Evolutionary conservation across 2,113 vertebrate species (phyloP), one percentile per base, ranked within the genome.

Genomic region (Mormyrus iriodes): DNA sequence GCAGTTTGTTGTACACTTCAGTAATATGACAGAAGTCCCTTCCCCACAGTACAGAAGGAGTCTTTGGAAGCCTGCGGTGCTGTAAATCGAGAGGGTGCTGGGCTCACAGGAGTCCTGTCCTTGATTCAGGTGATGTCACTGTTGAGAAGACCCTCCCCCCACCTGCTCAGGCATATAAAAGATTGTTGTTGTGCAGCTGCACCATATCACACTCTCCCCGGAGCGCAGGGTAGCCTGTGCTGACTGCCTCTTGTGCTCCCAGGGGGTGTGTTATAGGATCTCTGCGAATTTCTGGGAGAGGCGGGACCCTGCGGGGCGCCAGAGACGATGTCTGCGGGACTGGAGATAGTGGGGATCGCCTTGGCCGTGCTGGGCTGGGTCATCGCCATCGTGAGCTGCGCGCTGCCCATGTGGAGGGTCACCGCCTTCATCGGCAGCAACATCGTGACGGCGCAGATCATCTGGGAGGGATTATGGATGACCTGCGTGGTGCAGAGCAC

Each of bases 391-490:
- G 90, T 96, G 39, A 69, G 93, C 4, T 96, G 95, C 8, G 95
- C 94, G n/a, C 88, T 96, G 89, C 96, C 96, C 0, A 95, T 95
- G 95, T 96, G 96, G 96, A 94, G 0, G 88, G 94, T 95, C 82
- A 69, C 93, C 0, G 96, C 96, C 6, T 96, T 96, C 88, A 58
- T 96, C 24, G 96, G 96, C 0, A 93, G 95, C 89, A 96, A 96
- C 93, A 96, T 96, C 10, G 65, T 96, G 88, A 96, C 96, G 0
- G 93, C 96, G 27, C 96, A 96, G 92, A 58, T 73, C 90, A 95
- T 95, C 92, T 94, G 93, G 95, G 94, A 96, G 58, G 96, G 96
- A 44, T 89, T 96, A 35, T 96, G 96, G 96, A 96, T 96, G 96
- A 95, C 82, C 86, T 96, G 96, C 55, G 95, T 96, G 55, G 91